phyloP scores from a whole-genome alignment of 2,797 vertebrate genomes.

The Betta splendens region DNA sequence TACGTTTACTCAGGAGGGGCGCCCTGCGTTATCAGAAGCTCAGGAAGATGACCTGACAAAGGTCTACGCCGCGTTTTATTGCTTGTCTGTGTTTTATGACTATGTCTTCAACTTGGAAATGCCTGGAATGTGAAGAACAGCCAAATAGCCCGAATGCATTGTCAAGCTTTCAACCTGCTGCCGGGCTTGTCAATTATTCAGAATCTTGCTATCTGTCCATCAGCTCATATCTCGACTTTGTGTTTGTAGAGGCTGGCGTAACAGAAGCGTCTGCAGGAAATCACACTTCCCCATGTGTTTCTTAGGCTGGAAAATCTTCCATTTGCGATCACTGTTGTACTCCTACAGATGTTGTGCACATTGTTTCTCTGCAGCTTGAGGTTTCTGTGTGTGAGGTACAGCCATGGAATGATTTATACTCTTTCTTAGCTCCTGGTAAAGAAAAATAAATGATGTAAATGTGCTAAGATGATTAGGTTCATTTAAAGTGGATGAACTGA shows the following conservation, averaged over 20 bases:
- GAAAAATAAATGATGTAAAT: too few species aligned
- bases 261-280: slow-evolving; percentile 54
- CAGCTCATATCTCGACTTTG: slow-evolving; percentile 40
- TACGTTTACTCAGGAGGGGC: slow-evolving; percentile 80
- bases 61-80: slow-evolving; percentile 4
- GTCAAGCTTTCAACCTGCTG: slow-evolving; percentile 60
- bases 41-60: slow-evolving; percentile 9
- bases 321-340: too few species aligned
- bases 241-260: slow-evolving; percentile 22
- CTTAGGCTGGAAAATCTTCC: slow-evolving; percentile 31
- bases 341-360: too few species aligned
- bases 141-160: slow-evolving; percentile 58
- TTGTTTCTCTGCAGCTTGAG: too few species aligned
- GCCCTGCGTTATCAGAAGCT: slow-evolving; percentile 13
- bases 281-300: slow-evolving; percentile 34
- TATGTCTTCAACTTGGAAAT: slow-evolving; percentile 28
- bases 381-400: too few species aligned
- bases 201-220: slow-evolving; percentile 53
- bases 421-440: too few species aligned
- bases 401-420: too few species aligned
- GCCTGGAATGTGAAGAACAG: slow-evolving; percentile 52
- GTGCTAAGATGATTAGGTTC: too few species aligned
- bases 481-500: too few species aligned
- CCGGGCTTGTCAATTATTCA: slow-evolving; percentile 68
- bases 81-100: slow-evolving; percentile 3